Conservation (phyloP, 2,888 invertebrate genomes). For the Drosophila heteroneura region DNA sequence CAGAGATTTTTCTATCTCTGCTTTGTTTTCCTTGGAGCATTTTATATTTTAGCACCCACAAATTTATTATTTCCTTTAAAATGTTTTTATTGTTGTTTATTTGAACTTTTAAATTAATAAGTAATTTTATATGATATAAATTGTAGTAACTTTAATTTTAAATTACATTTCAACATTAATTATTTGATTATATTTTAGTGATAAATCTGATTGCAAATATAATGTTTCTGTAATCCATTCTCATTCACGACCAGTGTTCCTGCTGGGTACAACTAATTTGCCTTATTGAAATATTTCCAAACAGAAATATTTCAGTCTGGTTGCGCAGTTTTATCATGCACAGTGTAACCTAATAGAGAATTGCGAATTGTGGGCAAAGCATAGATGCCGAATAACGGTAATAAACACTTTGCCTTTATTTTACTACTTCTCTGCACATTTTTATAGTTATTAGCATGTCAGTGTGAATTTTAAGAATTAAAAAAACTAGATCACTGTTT, state of each 20-base stretch:
- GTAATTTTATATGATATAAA: background rate
- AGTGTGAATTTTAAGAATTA: background rate
- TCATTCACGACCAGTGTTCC: too few relatives aligned
- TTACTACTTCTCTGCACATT: background rate
- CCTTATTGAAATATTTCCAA: background rate
- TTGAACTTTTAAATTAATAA: background rate
- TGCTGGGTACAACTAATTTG: background rate
- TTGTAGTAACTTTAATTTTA: background rate
- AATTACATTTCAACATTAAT: background rate
- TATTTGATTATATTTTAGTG: background rate
- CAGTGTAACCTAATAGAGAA: background rate
- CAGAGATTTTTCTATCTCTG: background rate
- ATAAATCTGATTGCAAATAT: background rate
- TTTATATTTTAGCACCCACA: background rate
- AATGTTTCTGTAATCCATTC: background rate
- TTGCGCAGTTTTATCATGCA: background rate
- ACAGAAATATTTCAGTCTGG: background rate
- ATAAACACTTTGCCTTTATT: background rate
- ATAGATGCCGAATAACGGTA: background rate
- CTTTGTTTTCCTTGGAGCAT: background rate
- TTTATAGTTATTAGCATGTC: too few relatives aligned
- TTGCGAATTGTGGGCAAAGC: background rate
- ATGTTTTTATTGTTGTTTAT: background rate
- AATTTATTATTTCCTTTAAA: background rate
- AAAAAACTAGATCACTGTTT: background rate